Evolutionary conservation across 1,140 invertebrate species (phyloP).

Genomic region (Bombus sylvicola): DNA sequence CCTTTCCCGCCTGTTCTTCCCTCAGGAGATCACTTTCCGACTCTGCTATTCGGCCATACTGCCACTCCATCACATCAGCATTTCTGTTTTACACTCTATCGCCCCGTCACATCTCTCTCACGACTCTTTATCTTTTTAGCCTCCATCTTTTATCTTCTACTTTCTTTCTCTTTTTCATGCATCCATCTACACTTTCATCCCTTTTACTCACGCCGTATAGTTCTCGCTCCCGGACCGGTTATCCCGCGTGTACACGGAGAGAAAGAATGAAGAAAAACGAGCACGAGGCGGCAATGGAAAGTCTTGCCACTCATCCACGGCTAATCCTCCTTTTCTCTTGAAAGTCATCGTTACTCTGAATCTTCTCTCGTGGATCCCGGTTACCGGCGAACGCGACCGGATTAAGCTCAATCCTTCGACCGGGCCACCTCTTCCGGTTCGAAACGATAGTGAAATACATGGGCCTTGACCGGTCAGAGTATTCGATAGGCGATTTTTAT

Average conservation of each 20-base stretch:
- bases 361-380: conserved; percentile 44
- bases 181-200: conserved; percentile 26
- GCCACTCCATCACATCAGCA: conserved; percentile 74
- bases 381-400: conserved; percentile 39
- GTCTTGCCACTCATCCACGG: conserved; percentile 63
- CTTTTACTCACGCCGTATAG: background rate
- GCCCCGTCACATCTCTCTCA: conserved; percentile 51
- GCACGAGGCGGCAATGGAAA: conserved; percentile 61
- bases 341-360: conserved; percentile 61
- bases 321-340: conserved; percentile 73
- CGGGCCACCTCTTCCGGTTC: conserved; percentile 25
- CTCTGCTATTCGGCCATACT: conserved; percentile 55
- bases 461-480: background rate
- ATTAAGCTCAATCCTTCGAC: conserved; percentile 38
- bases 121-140: background rate
- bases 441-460: background rate
- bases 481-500: background rate
- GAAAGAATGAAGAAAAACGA: conserved; percentile 63
- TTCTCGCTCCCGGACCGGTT: conserved; percentile 16
- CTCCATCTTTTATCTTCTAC: background rate
- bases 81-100: conserved; percentile 70
- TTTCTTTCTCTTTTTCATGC: conserved; percentile 39
- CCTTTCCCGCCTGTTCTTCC: background rate
- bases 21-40: conserved; percentile 54
- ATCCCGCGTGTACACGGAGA: conserved; percentile 30